Percentiles rank a stretch among this genome's conserved stretches.
Evolutionary conservation across 64 coral and sea anemone genomes (phyloP).

Genomic region (Orbicella faveolata): DNA sequence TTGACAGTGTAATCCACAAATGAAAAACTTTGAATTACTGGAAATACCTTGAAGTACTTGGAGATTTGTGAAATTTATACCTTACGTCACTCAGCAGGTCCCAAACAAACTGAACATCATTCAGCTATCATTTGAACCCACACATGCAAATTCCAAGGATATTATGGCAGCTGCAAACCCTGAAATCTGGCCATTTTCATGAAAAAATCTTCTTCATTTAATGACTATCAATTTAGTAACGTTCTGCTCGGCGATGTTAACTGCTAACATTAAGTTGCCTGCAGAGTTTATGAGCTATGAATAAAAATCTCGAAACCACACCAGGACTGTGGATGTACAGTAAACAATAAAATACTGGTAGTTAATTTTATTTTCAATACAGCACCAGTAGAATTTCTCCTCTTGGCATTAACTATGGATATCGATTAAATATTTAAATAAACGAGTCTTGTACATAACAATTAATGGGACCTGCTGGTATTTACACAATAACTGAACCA

Average conservation of each 20-base stretch:
- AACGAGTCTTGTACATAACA: not conserved
- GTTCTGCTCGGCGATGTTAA: not conserved
- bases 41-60: not conserved
- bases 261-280: not conserved
- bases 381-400: not conserved
- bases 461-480: conserved; percentile 17
- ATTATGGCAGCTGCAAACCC: not conserved
- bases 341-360: conserved; percentile 2
- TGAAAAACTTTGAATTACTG: not conserved
- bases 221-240: not conserved
- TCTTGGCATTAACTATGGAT: not conserved
- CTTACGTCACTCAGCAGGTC: not conserved
- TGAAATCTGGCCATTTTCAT: not conserved
- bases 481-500: conserved; percentile 1
- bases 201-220: not conserved
- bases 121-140: not conserved
- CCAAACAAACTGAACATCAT: not conserved
- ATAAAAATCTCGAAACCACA: not conserved
- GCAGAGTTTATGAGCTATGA: not conserved
- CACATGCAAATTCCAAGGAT: not conserved
- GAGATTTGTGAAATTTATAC: not conserved
- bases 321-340: not conserved
- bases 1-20: too few species aligned
- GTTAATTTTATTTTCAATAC: not conserved
- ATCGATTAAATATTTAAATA: conserved; percentile 29